A percentile compares a stretch with the other conserved stretches of the same genome.
Conservation (phyloP, 2,113 vertebrate species). For the Hepsetus odoe region DNA sequence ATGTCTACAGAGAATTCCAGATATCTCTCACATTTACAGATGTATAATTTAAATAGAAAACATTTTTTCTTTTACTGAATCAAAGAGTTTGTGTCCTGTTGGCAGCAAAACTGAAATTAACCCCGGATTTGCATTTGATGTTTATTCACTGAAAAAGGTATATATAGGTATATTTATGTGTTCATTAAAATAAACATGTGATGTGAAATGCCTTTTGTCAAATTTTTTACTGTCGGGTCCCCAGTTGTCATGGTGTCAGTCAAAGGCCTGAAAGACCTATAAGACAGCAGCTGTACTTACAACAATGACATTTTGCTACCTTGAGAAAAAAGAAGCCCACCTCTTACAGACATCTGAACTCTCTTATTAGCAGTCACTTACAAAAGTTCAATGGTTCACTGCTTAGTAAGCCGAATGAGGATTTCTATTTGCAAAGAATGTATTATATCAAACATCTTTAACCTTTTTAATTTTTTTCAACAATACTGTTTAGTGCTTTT, state of each 20-base stretch:
- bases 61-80: background rate
- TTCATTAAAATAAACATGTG: slow-evolving; percentile 48
- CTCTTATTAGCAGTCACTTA: slow-evolving; percentile 62
- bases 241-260: slow-evolving; percentile 67
- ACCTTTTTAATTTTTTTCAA: slow-evolving; percentile 62
- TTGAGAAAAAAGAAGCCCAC: slow-evolving; percentile 58
- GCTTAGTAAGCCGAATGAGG: slow-evolving; percentile 53
- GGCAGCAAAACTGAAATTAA: background rate
- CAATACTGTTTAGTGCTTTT: slow-evolving; percentile 63
- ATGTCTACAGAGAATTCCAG: too few relatives aligned
- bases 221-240: slow-evolving; percentile 60
- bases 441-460: slow-evolving; percentile 69
- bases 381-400: slow-evolving; percentile 60
- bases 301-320: slow-evolving; percentile 56
- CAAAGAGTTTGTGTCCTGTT: background rate
- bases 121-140: background rate
- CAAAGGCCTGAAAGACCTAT: slow-evolving; percentile 56
- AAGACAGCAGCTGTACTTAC: slow-evolving; percentile 69
- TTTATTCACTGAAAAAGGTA: slow-evolving; percentile 11
- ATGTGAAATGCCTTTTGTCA: slow-evolving; percentile 39
- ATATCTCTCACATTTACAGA: too few relatives aligned
- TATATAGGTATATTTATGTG: slow-evolving; percentile 24
- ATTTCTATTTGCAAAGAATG: slow-evolving; percentile 63
- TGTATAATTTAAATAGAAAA: too few relatives aligned
- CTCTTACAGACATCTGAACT: slow-evolving; percentile 57